Base-by-base conservation (phyloP, 2,113 vertebrate genomes). In the Pollachius pollachius region DNA sequence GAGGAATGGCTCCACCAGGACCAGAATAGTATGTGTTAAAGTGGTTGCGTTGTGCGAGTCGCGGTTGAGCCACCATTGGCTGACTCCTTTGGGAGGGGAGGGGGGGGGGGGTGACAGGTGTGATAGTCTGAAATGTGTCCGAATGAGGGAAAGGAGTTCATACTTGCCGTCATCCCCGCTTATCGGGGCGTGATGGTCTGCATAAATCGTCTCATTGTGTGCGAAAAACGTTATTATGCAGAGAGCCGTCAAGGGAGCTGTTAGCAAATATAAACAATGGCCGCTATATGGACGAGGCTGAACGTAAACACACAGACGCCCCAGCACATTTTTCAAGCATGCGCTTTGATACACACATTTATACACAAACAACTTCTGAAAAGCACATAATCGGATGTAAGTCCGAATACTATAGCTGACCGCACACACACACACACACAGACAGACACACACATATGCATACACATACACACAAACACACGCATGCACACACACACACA, bases 1-100 rank as follows among this genome's bases (percentile, higher is more conserved):
- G 64, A 77, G 70, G 61, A 64, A 80, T 73, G 70, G 78, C 64
- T 69, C 56, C 70, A 52, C 57, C 65, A 30, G 73, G 77, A 87
- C 81, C 65, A 82, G 78, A 89, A 87, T 85, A 85, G 85, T 75
- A 70, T 69, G 79, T 77, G 85, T 75, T 88, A 84, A 88, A 83
- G 78, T 81, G 81, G 65, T 3, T 17, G 68, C 52, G 16, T 67
- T 69, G 70, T 68, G 74, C 77, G 83, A 87, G 68, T 52, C 75
- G 82, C 82, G 83, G 85, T 85, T 85, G 75, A 65, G 80, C 23
- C 41, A 48, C 41, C 41, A 48, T 48, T 48, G 41, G 41, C 8
- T 48, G 41, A 48, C 41, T 48, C 41, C 41, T 48, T 48, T 48
- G 12, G 41, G 41, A 13, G 12, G 41, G 41, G 41, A 2, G 41